Conservation (phyloP, 2,888 invertebrate genomes). For the Tetropium fuscum region DNA sequence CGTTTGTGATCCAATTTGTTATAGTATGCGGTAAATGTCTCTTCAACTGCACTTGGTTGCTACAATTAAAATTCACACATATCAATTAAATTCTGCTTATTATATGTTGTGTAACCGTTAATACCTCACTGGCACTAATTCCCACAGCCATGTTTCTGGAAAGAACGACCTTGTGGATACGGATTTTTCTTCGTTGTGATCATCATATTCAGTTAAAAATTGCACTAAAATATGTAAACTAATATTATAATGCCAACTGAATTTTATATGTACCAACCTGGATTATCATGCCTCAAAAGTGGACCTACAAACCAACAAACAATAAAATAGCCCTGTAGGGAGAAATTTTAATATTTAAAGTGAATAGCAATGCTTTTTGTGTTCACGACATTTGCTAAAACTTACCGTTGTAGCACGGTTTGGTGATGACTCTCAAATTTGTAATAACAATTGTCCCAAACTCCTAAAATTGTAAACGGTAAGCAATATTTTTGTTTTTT, state of each 20-base stretch:
- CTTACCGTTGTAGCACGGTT: conserved; percentile 66
- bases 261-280: conserved; percentile 29
- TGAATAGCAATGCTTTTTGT: too few species aligned
- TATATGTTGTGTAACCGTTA: too few species aligned
- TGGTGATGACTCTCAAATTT: conserved; percentile 68
- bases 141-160: conserved; percentile 79
- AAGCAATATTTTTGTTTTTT: too few species aligned
- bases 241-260: conserved; percentile 16
- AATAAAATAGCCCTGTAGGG: too few species aligned
- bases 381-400: too few species aligned
- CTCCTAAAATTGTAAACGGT: conserved; percentile 58
- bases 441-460: conserved; percentile 69
- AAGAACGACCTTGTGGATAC: conserved; percentile 65
- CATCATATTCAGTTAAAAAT: conserved; percentile 51
- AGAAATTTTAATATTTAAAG: too few species aligned
- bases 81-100: too few species aligned
- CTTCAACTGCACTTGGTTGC: conserved; percentile 41
- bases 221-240: conserved; percentile 48
- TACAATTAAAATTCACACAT: too few species aligned
- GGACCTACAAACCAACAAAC: conserved; percentile 40
- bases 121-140: conserved; percentile 67
- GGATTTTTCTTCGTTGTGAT: conserved; percentile 48
- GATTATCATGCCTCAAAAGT: conserved; percentile 33
- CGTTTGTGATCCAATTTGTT: conserved; percentile 73
- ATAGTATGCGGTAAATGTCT: conserved; percentile 71